Conservation (phyloP, 2,113 vertebrate genomes). For the Philantomba maxwellii region DNA sequence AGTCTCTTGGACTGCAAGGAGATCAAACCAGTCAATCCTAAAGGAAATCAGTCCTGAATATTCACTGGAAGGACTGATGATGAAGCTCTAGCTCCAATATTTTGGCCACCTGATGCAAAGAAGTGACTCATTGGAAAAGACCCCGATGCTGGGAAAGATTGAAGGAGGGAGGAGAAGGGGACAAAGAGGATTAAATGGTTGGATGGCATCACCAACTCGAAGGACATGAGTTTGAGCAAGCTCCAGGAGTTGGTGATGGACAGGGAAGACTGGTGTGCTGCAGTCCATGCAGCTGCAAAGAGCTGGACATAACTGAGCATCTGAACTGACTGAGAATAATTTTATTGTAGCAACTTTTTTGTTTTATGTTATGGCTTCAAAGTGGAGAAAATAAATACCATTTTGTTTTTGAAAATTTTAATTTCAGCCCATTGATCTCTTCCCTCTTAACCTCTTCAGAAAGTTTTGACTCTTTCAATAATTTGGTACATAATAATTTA, state of each 20-base stretch:
- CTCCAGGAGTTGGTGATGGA: neutral
- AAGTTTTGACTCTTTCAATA: neutral
- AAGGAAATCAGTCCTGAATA: neutral
- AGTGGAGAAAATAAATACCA: neutral
- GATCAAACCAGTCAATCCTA: neutral
- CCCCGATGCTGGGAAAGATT: neutral
- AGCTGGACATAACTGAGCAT: fast-evolving
- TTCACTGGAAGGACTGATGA: neutral
- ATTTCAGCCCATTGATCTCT: neutral
- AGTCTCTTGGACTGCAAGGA: neutral
- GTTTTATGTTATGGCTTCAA: neutral
- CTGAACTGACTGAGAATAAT: neutral
- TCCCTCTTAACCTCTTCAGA: neutral
- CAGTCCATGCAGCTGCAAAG: fast-evolving
- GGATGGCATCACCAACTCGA: neutral
- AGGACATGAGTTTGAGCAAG: neutral
- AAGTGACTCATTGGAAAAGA: neutral
- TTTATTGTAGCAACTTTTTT: neutral
- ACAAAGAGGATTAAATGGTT: neutral
- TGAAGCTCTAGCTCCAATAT: neutral
- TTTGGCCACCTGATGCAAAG: neutral
- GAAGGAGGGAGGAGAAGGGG: neutral
- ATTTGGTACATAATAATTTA: neutral
- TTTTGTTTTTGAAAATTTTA: neutral
- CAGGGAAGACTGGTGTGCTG: neutral